Evolutionary conservation across 2,797 vertebrate genomes (phyloP), one percentile per base, ranked within the genome.

Genomic region (Muraenolepis orangiensis): DNA sequence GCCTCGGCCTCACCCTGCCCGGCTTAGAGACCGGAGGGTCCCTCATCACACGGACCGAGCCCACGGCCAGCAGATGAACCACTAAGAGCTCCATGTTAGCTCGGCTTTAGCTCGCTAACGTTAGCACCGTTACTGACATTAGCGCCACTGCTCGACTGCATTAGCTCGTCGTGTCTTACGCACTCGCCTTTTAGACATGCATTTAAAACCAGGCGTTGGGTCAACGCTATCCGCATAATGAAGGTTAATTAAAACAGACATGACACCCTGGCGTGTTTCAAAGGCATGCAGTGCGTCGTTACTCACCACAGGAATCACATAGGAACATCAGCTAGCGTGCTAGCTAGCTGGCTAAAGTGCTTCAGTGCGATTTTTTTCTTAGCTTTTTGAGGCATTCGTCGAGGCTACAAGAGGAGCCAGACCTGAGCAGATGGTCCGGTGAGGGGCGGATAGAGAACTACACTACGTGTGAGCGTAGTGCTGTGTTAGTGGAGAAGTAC

Each of bases 311-410:
- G 91, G 91, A 93, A 94, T 94, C 91, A 93, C 93, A 94, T 92
- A 91, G 90, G 90, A 93, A 91, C 96, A 88, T 80, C 70, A 74
- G 90, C 91, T 90, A 92, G 91, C 91, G 83, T 69, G 87, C 84
- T 89, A 85, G 85, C 91, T 91, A 91, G 90, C 90, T 88, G 87
- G 93, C 93, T 99, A 99, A 99, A 99, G 97, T 99, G 98, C 98
- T 97, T 95, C 94, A 97, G 98, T 99, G 97, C 96, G 95, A 95
- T 95, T 93, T 87, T 87, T 76, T 76, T 96, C 93, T 94, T 94
- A 93, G 93, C 93, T 95, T 93, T 91, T 95, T 95, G 95, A 97
- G 96, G 96, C 96, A 97, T 97, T 95, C 93, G 95, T 95, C 93
- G 95, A 95, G 94, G 95, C 94, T 95, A 95, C 94, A 92, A 93